Conservation (phyloP, 2,113 vertebrate species). For the Tachysurus fulvidraco region DNA sequence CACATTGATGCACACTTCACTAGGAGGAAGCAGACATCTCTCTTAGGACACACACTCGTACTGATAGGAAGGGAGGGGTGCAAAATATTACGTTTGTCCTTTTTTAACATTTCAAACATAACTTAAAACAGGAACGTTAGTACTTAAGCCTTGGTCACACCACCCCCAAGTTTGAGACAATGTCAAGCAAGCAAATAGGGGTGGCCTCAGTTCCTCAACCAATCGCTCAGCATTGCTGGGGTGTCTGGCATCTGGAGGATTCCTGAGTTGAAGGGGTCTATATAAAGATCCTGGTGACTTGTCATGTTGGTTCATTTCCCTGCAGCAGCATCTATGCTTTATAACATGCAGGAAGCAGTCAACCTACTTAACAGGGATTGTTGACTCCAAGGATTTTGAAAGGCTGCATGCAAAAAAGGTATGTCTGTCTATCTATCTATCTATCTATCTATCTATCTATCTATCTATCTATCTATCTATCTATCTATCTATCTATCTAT, state of each 20-base stretch:
- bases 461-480: neutral
- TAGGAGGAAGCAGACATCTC: neutral
- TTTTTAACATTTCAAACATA: neutral
- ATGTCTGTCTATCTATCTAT: neutral
- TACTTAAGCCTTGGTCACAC: neutral
- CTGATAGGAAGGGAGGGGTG: neutral
- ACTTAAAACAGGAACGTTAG: neutral
- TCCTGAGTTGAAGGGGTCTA: conserved; percentile 15
- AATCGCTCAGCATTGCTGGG: conserved; percentile 14
- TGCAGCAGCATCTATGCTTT: conserved; percentile 24
- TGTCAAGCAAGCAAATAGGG: conserved; percentile 44
- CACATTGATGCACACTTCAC: neutral
- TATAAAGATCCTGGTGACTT: conserved; percentile 39
- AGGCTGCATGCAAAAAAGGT: conserved; percentile 29
- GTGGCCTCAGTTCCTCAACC: conserved; percentile 33
- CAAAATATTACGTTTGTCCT: neutral
- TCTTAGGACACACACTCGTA: neutral
- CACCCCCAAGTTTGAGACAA: conserved; percentile 14
- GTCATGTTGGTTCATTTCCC: conserved; percentile 9
- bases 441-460: neutral
- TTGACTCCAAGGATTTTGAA: conserved; percentile 30
- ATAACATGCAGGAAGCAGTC: neutral
- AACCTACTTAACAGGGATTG: neutral
- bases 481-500: neutral
- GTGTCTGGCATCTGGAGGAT: conserved; percentile 26